These are phyloP conservation scores for Nannospalax galili DNA, from an alignment of 2,113 vertebrate species.

Conservation along the genomic window DNA sequence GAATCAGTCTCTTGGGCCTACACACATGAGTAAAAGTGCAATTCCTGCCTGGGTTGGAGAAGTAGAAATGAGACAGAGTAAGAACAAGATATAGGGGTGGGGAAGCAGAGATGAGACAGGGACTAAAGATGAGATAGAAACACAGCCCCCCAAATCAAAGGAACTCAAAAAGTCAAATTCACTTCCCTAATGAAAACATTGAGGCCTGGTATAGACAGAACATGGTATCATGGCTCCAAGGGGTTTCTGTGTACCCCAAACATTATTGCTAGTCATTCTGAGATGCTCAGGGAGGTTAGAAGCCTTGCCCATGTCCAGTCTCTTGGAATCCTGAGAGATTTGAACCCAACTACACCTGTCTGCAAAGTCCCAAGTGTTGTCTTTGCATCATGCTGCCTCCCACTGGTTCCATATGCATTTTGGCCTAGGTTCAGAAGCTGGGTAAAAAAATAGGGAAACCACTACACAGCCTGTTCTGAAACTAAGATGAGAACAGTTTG, in stretches of 20 bases:
- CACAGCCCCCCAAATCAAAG: not conserved
- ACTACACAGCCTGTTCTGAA: constrained; percentile 6
- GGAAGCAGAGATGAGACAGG: not conserved
- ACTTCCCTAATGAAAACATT: not conserved
- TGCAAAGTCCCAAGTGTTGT: not conserved
- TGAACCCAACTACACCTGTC: not conserved
- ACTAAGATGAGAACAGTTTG: not conserved
- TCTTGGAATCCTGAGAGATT: not conserved
- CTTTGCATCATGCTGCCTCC: not conserved
- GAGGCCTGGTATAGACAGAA: not conserved
- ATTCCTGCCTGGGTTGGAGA: not conserved
- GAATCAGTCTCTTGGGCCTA: not conserved
- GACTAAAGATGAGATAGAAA: not conserved
- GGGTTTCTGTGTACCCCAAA: not conserved
- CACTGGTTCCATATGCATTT: not conserved
- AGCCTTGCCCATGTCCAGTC: not conserved
- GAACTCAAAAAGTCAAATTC: not conserved
- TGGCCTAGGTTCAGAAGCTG: not conserved
- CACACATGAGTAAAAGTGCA: fast-evolving
- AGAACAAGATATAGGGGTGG: too few relatives aligned
- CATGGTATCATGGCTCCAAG: not conserved
- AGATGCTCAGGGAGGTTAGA: not conserved
- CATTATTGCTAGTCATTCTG: not conserved
- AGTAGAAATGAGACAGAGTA: not conserved
- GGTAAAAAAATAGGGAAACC: not conserved